Conservation (phyloP, 2,888 invertebrate species). For the Coelogynopora nodosa region DNA sequence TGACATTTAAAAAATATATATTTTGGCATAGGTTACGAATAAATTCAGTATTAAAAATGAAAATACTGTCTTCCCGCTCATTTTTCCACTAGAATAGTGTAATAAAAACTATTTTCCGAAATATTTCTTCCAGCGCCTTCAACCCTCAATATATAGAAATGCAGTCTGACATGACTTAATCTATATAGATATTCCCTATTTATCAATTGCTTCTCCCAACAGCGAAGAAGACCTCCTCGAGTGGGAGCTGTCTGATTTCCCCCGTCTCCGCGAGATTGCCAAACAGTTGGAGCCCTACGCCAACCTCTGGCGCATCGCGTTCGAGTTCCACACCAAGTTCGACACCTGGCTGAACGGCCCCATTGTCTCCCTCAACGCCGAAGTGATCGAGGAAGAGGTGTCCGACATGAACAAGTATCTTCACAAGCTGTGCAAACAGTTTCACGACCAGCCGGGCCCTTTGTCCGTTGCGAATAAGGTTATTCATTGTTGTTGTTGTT, state of each 20-base stretch:
- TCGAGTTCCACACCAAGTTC: conserved; percentile 73
- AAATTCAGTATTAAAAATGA: too few relatives aligned
- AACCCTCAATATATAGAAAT: too few relatives aligned
- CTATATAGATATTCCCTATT: too few relatives aligned
- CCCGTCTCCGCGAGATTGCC: conserved; percentile 71
- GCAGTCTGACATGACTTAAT: too few relatives aligned
- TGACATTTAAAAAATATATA: too few relatives aligned
- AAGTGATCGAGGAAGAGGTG: conserved; percentile 76
- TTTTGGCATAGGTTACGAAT: too few relatives aligned
- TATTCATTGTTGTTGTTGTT: too few relatives aligned
- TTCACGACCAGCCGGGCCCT: conserved; percentile 80
- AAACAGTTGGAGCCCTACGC: conserved; percentile 75
- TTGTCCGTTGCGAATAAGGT: conserved; percentile 62
- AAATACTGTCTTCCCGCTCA: too few relatives aligned
- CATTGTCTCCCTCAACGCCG: conserved; percentile 76
- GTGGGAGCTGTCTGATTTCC: conserved; percentile 74
- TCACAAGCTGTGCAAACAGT: conserved; percentile 76
- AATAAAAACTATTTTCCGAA: too few relatives aligned
- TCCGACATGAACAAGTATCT: conserved; percentile 76
- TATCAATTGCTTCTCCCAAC: too few relatives aligned
- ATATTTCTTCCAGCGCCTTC: too few relatives aligned
- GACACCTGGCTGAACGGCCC: conserved; percentile 75
- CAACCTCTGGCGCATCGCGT: conserved; percentile 77
- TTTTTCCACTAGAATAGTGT: too few relatives aligned
- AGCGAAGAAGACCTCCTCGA: conserved; percentile 74